Evolutionary conservation across 1,140 invertebrate species (phyloP).

Genomic region (Polyergus mexicanus): DNA sequence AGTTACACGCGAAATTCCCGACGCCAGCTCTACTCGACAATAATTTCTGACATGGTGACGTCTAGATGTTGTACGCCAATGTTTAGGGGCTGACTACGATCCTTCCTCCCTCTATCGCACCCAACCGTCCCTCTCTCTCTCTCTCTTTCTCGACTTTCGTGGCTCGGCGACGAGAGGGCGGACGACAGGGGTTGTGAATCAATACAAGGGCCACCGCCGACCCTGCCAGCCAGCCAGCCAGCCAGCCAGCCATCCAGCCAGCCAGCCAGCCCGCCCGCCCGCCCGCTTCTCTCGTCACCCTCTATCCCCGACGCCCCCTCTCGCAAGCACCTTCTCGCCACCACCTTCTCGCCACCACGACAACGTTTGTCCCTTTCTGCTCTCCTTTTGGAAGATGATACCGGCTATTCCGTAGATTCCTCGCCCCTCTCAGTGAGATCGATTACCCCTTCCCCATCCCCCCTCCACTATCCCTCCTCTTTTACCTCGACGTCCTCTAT

Average conservation of each 20-base stretch:
- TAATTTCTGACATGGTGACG: conserved; percentile 61
- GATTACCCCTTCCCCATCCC: conserved; percentile 29
- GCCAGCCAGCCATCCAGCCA: conserved; percentile 66
- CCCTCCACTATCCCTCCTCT: neutral
- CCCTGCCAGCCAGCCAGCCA: conserved; percentile 68
- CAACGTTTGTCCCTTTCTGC: conserved; percentile 51
- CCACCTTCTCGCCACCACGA: conserved; percentile 46
- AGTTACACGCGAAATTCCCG: conserved; percentile 9
- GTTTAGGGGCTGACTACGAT: conserved; percentile 61
- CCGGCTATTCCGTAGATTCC: conserved; percentile 66
- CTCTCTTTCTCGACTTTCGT: conserved; percentile 33
- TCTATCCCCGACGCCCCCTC: conserved; percentile 43
- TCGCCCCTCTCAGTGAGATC: conserved; percentile 39
- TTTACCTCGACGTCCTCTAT: conserved; percentile 20
- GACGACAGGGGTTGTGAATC: conserved; percentile 80
- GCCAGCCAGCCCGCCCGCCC: too few relatives aligned
- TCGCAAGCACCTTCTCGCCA: conserved; percentile 51
- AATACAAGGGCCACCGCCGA: conserved; percentile 82
- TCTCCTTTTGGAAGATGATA: conserved; percentile 66
- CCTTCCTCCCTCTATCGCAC: conserved; percentile 34
- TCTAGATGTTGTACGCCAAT: conserved; percentile 63
- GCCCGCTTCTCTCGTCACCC: conserved; percentile 42
- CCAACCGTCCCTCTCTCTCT: neutral
- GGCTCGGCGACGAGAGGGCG: conserved; percentile 67
- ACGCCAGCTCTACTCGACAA: conserved; percentile 3